Conservation (phyloP, 1,140 invertebrate genomes). For the Sitophilus oryzae region DNA sequence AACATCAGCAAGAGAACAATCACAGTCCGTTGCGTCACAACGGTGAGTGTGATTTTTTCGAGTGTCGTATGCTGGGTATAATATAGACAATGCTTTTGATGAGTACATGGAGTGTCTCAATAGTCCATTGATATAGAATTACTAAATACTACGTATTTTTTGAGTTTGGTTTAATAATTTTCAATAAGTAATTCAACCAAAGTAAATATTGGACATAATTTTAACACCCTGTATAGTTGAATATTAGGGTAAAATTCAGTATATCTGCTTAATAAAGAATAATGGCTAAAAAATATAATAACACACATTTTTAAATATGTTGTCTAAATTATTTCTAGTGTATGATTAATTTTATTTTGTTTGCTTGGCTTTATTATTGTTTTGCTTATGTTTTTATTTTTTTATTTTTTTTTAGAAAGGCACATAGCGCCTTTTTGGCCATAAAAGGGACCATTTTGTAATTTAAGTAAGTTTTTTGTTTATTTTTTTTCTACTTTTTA, state of each 20-base stretch:
- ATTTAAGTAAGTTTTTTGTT: constrained; percentile 16
- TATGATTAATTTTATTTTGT: not conserved
- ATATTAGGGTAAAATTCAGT: too few species aligned
- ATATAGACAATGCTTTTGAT: not conserved
- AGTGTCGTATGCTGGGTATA: not conserved
- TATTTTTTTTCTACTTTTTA: constrained; percentile 3
- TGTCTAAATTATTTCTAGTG: not conserved
- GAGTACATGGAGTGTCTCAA: too few species aligned
- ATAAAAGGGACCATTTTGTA: constrained; percentile 12
- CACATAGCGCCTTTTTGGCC: constrained; percentile 23
- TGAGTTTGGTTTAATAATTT: too few species aligned
- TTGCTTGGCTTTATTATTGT: constrained; percentile 7
- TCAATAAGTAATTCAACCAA: too few species aligned
- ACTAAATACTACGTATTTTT: too few species aligned
- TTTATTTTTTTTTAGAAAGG: constrained; percentile 23
- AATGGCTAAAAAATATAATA: too few species aligned
- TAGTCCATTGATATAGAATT: too few species aligned
- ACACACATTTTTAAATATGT: not conserved
- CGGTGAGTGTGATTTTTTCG: constrained; percentile 25
- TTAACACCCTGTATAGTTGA: too few species aligned
- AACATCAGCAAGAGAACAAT: constrained; percentile 38
- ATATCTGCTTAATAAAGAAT: too few species aligned
- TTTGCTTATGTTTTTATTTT: constrained; percentile 10
- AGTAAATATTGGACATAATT: too few species aligned
- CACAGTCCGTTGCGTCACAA: constrained; percentile 41